phyloP scores from a whole-genome alignment of 1,140 invertebrate species.

The Lepeophtheirus salmonis region DNA sequence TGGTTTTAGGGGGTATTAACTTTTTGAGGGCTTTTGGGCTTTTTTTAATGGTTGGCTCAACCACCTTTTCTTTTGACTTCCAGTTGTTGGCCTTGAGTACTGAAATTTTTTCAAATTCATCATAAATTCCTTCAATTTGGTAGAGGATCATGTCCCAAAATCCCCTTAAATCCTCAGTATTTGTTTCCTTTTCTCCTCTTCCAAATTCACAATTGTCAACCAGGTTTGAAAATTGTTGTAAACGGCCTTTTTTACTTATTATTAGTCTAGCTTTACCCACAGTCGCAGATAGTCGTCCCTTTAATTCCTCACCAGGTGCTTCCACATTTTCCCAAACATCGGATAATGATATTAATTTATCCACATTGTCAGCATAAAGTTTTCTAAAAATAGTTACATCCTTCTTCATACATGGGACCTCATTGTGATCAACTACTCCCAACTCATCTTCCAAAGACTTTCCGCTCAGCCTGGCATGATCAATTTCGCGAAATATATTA shows the following conservation, averaged over 20 bases:
- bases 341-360: neutral
- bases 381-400: neutral
- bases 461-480: too few relatives aligned
- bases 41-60: neutral
- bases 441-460: too few relatives aligned
- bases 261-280: slow-evolving; percentile 7
- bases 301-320: neutral
- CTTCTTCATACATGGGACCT: neutral
- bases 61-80: neutral
- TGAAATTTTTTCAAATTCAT: neutral
- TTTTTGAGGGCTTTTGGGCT: neutral
- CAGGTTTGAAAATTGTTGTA: slow-evolving; percentile 29
- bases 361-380: neutral
- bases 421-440: too few relatives aligned
- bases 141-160: slow-evolving; percentile 33
- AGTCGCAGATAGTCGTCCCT: neutral
- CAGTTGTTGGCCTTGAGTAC: neutral
- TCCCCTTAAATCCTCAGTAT: slow-evolving; percentile 29
- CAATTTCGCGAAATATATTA: neutral
- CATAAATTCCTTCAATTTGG: slow-evolving; percentile 24
- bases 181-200: slow-evolving; percentile 28
- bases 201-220: slow-evolving; percentile 30
- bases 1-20: neutral
- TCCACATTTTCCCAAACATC: neutral
- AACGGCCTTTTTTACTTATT: slow-evolving; percentile 20